Conservation (phyloP, 2,797 vertebrate species). For the Sternotherus odoratus region DNA sequence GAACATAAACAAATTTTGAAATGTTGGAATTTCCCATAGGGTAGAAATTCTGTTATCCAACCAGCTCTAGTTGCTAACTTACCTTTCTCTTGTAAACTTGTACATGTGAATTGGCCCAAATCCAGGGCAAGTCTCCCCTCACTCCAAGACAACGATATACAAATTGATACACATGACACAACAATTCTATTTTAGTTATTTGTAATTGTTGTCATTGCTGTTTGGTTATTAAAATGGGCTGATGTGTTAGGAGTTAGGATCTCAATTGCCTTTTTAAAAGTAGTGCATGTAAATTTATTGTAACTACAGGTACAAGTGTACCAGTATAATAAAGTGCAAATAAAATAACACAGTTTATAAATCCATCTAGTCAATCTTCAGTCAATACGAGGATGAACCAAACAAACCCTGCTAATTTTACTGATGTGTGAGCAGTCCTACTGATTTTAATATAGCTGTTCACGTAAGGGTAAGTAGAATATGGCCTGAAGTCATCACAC, state of each 20-base stretch:
- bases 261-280: neutral
- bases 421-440: neutral
- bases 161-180: neutral
- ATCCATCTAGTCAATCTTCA: neutral
- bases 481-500: neutral
- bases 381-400: constrained; percentile 2
- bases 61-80: neutral
- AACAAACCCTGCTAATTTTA: constrained; percentile 16
- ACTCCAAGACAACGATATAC: neutral
- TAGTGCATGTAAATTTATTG: neutral
- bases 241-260: neutral
- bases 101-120: neutral
- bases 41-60: neutral
- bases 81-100: neutral
- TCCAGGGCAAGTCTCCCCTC: neutral
- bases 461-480: neutral
- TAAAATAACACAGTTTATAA: neutral
- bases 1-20: too few relatives aligned
- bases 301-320: neutral
- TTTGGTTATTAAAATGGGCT: neutral
- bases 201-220: neutral
- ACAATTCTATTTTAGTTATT: neutral
- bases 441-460: neutral
- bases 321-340: neutral
- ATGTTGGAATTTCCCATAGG: neutral